phyloP scores from a whole-genome alignment of 2,797 vertebrate genomes.

The Malurus splendens region DNA sequence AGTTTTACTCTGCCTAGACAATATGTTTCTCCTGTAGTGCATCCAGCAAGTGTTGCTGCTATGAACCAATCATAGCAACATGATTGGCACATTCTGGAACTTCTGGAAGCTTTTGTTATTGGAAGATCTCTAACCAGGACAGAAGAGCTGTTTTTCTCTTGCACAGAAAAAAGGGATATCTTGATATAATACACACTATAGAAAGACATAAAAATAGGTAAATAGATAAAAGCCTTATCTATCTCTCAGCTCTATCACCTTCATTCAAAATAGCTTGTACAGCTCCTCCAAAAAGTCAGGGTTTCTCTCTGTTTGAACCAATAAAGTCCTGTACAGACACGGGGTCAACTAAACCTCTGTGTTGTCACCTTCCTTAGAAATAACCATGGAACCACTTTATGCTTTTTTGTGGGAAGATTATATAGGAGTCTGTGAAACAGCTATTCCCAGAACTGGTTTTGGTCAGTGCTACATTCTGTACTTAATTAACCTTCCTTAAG shows the following conservation, averaged over 20 bases:
- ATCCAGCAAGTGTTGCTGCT: neutral
- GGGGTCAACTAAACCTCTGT: neutral
- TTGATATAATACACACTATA: neutral
- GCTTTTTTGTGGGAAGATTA: neutral
- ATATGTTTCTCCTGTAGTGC: neutral
- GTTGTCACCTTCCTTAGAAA: neutral
- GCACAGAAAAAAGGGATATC: too few relatives aligned
- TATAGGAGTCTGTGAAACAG: neutral
- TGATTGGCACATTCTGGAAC: neutral
- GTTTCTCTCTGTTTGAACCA: neutral
- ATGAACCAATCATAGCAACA: neutral
- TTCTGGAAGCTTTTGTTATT: neutral
- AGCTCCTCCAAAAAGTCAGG: neutral
- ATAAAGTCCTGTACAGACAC: neutral
- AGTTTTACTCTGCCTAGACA: neutral
- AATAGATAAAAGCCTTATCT: neutral
- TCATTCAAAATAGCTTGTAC: neutral
- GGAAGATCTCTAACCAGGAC: neutral
- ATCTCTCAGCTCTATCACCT: neutral
- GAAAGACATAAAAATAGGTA: neutral
- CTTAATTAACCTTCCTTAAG: neutral
- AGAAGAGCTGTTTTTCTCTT: neutral
- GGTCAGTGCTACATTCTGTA: accelerated
- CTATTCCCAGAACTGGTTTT: neutral
- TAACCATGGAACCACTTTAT: neutral